phyloP scores from a whole-genome alignment of 2,797 vertebrate genomes.

The Spinibarbus caldwelli region DNA sequence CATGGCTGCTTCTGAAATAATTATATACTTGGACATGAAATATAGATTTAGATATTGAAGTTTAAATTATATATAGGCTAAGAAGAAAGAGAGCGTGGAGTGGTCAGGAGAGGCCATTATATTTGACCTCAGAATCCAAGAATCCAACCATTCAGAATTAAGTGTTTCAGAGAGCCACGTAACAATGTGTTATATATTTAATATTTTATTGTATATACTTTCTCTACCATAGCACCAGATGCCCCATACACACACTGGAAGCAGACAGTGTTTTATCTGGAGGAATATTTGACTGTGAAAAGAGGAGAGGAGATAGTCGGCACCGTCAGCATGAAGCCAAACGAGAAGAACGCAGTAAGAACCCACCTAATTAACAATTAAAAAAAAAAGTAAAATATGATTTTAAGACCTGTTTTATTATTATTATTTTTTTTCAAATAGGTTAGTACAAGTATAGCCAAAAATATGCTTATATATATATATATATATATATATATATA shows the following conservation, averaged over 20 bases:
- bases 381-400: not conserved
- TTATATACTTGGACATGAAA: not conserved
- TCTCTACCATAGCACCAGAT: slow-evolving; percentile 85
- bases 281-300: slow-evolving; percentile 95
- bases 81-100: not conserved
- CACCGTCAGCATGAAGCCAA: slow-evolving; percentile 93
- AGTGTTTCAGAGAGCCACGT: not conserved
- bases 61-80: not conserved
- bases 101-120: not conserved
- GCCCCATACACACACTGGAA: slow-evolving; percentile 98
- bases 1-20: not conserved
- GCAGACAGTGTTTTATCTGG: slow-evolving; percentile 98
- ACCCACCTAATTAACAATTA: not conserved
- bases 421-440: not conserved
- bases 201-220: slow-evolving; percentile 22
- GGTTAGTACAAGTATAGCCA: not conserved
- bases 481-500: too few species aligned
- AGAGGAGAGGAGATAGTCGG: slow-evolving; percentile 94
- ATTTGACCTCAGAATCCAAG: not conserved
- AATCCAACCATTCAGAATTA: not conserved
- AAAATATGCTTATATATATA: not conserved
- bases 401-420: not conserved
- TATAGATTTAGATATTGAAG: not conserved
- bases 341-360: slow-evolving; percentile 96
- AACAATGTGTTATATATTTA: not conserved